phyloP scores from a whole-genome alignment of 2,888 invertebrate genomes.

The Ichneumoninae sp. region DNA sequence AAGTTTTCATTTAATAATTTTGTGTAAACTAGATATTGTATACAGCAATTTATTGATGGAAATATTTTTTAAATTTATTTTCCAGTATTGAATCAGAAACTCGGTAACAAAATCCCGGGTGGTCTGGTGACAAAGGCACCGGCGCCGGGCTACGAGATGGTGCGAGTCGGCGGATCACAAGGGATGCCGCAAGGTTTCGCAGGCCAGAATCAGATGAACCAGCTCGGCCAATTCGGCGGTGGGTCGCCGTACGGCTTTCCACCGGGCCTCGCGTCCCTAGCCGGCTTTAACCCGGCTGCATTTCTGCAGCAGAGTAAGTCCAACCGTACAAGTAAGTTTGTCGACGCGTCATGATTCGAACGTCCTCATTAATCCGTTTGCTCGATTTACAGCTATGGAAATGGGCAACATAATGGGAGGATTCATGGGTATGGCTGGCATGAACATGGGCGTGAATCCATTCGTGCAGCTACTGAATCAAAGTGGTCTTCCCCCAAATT shows the following conservation, averaged over 20 bases:
- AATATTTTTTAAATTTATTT: slow-evolving; percentile 36
- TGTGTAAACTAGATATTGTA: no score
- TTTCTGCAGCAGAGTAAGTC: slow-evolving; percentile 94
- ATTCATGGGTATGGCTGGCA: slow-evolving; percentile 82
- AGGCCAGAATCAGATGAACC: slow-evolving; percentile 82
- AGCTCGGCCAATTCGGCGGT: slow-evolving; percentile 76
- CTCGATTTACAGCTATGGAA: slow-evolving; percentile 79
- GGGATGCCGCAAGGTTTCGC: slow-evolving; percentile 78
- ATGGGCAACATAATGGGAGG: slow-evolving; percentile 82
- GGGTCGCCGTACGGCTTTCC: slow-evolving; percentile 74
- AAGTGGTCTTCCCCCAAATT: slow-evolving; percentile 81
- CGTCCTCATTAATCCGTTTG: slow-evolving; percentile 17
- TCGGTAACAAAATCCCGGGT: slow-evolving; percentile 83
- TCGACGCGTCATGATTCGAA: not conserved
- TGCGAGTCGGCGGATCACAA: slow-evolving; percentile 85
- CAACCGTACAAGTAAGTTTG: slow-evolving; percentile 29
- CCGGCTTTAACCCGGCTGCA: slow-evolving; percentile 90
- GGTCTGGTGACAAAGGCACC: slow-evolving; percentile 85
- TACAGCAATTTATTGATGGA: not conserved
- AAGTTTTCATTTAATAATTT: no score
- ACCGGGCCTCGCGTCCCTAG: slow-evolving; percentile 81
- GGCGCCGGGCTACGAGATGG: slow-evolving; percentile 86
- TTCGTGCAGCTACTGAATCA: slow-evolving; percentile 83
- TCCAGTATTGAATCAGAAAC: slow-evolving; percentile 78
- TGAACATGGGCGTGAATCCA: slow-evolving; percentile 84